Evolutionary conservation across 2,113 vertebrate species (phyloP).

Genomic region (Hiodon tergisus): DNA sequence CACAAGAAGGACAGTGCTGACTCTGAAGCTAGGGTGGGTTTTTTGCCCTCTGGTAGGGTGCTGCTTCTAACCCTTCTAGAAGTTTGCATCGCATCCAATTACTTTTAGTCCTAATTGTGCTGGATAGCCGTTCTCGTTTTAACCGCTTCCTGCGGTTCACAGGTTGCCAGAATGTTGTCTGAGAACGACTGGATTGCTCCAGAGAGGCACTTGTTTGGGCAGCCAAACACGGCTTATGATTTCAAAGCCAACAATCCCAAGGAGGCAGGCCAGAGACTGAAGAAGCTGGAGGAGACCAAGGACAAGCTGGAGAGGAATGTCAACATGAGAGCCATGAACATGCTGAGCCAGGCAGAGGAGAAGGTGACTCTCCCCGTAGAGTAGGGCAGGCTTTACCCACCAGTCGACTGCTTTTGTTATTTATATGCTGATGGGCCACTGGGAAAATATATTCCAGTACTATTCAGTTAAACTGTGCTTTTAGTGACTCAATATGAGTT

Average conservation of each 20-base stretch:
- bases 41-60: no score
- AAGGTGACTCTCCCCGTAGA: constrained; percentile 57
- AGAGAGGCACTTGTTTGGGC: constrained; percentile 82
- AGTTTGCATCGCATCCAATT: no score
- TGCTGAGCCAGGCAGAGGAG: constrained; percentile 83
- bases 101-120: neutral
- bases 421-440: no score
- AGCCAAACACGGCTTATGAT: constrained; percentile 81
- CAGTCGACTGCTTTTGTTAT: no score
- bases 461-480: no score
- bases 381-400: neutral
- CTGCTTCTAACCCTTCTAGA: neutral
- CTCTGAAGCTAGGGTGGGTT: constrained; percentile 70
- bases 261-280: constrained; percentile 75
- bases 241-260: constrained; percentile 76
- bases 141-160: neutral
- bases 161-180: constrained; percentile 81
- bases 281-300: constrained; percentile 75
- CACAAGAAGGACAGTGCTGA: constrained; percentile 73
- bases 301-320: constrained; percentile 71
- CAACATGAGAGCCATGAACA: constrained; percentile 80
- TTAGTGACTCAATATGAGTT: no score
- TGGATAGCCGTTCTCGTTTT: neutral
- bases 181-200: constrained; percentile 88
- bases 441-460: no score